Conservation (phyloP, 2,113 vertebrate genomes). For the Pteropus alecto region DNA sequence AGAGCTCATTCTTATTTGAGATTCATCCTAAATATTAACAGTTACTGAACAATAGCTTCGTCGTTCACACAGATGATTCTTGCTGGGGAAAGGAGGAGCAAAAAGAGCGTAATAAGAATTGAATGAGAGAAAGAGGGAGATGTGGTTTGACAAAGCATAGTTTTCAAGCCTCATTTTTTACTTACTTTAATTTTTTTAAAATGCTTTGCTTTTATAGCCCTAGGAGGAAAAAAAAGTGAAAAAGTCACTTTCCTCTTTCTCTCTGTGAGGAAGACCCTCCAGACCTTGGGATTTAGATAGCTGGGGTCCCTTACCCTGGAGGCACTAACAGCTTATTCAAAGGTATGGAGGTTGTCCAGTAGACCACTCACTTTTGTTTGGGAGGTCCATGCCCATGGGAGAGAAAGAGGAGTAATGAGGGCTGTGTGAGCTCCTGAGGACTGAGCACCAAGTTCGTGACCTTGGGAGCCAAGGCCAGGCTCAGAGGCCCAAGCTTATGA, state of each 20-base stretch:
- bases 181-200: background rate
- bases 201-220: background rate
- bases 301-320: background rate
- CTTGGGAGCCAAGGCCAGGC: background rate
- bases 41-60: background rate
- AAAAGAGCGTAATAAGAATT: background rate
- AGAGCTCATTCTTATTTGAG: background rate
- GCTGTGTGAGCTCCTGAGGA: background rate
- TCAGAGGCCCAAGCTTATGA: background rate
- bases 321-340: background rate
- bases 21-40: constrained; percentile 7
- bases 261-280: background rate
- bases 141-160: background rate
- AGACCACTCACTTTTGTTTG: background rate
- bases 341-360: background rate
- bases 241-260: background rate
- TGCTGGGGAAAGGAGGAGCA: background rate
- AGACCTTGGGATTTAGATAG: background rate
- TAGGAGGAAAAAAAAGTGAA: background rate
- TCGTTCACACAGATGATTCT: background rate
- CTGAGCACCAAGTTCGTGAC: background rate
- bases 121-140: background rate
- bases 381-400: background rate
- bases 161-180: background rate
- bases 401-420: background rate